These are phyloP conservation scores for Simalia tracyae DNA, from an alignment of 2,797 vertebrate genomes.

Conservation along the genomic window DNA sequence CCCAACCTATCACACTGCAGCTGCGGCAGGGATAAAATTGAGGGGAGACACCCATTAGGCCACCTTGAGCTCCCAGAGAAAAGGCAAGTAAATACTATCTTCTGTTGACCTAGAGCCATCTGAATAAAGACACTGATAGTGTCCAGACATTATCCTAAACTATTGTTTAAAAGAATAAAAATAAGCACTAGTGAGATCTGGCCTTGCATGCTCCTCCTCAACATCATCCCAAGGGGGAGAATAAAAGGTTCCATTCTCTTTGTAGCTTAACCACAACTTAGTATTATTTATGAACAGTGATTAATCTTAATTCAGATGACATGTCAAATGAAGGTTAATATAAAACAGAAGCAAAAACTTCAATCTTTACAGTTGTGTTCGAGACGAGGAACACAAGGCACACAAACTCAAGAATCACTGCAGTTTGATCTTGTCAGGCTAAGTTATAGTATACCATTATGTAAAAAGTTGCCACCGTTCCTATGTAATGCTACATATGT, in stretches of 20 bases:
- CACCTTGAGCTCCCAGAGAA: neutral
- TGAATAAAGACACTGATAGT: neutral
- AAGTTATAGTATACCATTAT: neutral
- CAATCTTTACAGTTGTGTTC: neutral
- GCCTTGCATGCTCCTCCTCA: neutral
- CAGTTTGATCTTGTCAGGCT: neutral
- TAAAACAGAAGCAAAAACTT: neutral
- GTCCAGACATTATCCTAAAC: neutral
- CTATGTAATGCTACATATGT: neutral
- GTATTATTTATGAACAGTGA: neutral
- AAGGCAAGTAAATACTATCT: neutral
- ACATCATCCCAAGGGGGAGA: neutral
- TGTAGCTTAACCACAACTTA: neutral
- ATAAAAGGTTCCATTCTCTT: neutral
- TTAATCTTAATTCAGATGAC: neutral
- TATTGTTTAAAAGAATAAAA: neutral
- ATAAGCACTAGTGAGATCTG: neutral
- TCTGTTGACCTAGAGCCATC: neutral
- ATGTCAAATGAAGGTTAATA: constrained; percentile 14
- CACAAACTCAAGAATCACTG: neutral
- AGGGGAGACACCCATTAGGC: neutral
- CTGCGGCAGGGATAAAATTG: neutral
- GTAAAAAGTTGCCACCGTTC: neutral
- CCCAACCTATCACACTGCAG: too few species aligned
- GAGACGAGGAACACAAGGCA: neutral